These are phyloP conservation scores for Trachelus stipa DNA, from an alignment of 2,888 invertebrate species.

Conservation along the genomic window DNA sequence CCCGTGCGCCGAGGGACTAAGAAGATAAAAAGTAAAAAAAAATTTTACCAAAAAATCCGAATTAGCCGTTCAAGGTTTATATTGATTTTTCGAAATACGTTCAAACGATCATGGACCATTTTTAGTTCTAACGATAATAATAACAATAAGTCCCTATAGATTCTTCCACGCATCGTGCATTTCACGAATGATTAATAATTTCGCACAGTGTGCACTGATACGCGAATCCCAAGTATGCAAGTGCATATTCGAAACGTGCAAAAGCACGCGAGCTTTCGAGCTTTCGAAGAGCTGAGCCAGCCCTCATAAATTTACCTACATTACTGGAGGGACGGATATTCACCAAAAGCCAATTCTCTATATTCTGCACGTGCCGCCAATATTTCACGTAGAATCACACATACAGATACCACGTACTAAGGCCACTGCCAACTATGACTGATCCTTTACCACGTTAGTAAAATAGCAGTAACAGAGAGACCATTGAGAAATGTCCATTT, in stretches of 20 bases:
- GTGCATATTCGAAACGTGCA: too few species aligned
- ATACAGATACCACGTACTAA: neutral
- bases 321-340: slow-evolving; percentile 26
- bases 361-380: slow-evolving; percentile 13
- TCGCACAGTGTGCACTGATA: slow-evolving; percentile 3
- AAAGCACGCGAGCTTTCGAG: neutral
- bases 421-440: slow-evolving; percentile 1
- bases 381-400: neutral
- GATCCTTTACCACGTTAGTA: slow-evolving; percentile 17
- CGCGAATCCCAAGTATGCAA: neutral
- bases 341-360: slow-evolving; percentile 26
- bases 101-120: too few species aligned
- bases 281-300: slow-evolving; percentile 19
- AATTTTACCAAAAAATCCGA: too few species aligned
- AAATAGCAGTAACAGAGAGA: too few species aligned
- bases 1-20: accelerated
- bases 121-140: too few species aligned
- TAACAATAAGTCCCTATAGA: neutral
- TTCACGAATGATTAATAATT: too few species aligned
- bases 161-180: neutral
- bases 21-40: too few species aligned
- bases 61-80: too few species aligned
- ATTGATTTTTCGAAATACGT: too few species aligned
- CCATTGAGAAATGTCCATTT: too few species aligned
- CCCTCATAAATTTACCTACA: slow-evolving; percentile 29